phyloP scores from a whole-genome alignment of 2,113 vertebrate species.

The Sinocyclocheilus grahami region DNA sequence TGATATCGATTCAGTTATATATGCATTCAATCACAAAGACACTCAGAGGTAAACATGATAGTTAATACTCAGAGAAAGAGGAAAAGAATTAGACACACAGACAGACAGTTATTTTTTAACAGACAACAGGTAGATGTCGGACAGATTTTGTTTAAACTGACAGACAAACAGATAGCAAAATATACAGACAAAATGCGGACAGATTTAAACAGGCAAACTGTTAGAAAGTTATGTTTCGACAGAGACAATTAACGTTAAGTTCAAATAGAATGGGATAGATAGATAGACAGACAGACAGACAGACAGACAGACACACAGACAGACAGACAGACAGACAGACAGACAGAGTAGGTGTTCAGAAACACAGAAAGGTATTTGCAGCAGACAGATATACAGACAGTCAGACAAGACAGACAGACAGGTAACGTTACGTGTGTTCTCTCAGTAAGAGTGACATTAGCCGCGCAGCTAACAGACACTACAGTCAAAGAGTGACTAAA shows the following conservation, averaged over 20 bases:
- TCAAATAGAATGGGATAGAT: background rate
- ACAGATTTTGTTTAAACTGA: background rate
- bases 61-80: background rate
- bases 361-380: background rate
- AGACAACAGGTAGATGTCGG: background rate
- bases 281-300: background rate
- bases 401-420: background rate
- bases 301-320: background rate
- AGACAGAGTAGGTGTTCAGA: no score
- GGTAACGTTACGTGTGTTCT: background rate
- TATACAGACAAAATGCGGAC: background rate
- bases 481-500: background rate
- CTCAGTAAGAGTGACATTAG: constrained; percentile 33
- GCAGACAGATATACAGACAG: background rate
- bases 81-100: background rate
- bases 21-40: background rate
- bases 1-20: background rate
- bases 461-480: constrained; percentile 25
- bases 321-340: no score
- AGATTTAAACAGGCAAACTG: background rate
- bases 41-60: background rate
- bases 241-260: background rate
- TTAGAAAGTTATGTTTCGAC: no score
- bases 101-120: background rate
- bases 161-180: background rate